phyloP scores from a whole-genome alignment of 2,113 vertebrate genomes.

The Rhineura floridana region DNA sequence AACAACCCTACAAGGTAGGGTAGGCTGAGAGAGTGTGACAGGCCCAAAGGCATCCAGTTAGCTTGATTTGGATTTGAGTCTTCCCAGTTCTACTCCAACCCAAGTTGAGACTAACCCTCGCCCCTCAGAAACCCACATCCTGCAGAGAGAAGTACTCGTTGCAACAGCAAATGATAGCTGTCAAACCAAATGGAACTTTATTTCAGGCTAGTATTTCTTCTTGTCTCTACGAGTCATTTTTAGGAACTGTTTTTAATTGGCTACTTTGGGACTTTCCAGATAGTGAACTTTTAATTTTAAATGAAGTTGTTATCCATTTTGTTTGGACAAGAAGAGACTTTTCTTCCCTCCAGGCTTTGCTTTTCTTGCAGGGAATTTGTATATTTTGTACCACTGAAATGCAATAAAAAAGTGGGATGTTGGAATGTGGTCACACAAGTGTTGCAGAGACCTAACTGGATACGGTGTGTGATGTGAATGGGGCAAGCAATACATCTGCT shows the following conservation, averaged over 20 bases:
- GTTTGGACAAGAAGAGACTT: too few species aligned
- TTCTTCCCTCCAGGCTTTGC: too few species aligned
- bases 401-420: neutral
- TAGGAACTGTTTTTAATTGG: neutral
- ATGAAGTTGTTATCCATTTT: neutral
- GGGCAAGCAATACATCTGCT: neutral
- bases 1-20: neutral
- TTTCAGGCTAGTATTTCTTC: neutral
- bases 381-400: neutral
- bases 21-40: too few species aligned
- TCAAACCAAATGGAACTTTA: neutral
- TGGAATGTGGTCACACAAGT: neutral
- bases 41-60: neutral
- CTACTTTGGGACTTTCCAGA: neutral
- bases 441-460: neutral
- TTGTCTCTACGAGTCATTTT: neutral
- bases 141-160: neutral
- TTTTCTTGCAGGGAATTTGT: too few species aligned
- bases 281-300: neutral
- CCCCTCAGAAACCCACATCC: neutral
- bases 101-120: too few species aligned
- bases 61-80: neutral
- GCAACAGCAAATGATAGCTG: neutral
- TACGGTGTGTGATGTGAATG: neutral
- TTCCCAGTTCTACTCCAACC: neutral